Base-by-base conservation (phyloP, 2,888 invertebrate species). In the Iphiclides podalirius region DNA sequence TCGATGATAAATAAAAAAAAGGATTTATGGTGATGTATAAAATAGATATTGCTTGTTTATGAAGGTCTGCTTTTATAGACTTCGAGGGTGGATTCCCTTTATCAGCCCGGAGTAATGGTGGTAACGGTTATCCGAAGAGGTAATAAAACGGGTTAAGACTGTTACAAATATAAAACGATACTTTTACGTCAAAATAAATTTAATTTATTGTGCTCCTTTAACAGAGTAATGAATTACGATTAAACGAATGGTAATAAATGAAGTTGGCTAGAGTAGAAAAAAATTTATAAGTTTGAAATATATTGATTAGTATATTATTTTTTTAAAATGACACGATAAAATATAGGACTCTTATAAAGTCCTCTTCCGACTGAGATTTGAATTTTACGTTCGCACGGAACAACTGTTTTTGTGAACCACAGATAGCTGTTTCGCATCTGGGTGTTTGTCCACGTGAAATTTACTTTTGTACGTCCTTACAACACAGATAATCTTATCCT, bases 11-110 rank as follows among this genome's bases (percentile, higher is more conserved):
- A 48, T 57, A 59, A 68, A 69, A 66, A 20, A 69, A 66, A 15
- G 15, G 2, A 35, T 45, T 50, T 50, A 45, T 40, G 39, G 17
- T 37, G 37, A 37, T 34, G 43, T 36, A 71, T 69, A 70, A 67
- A 65, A 72, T 63, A 69, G 71, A 78, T 81, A 81, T 79, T 75
- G 72, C 79, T 81, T 83, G 80, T 84, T 85, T 84, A 85, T 80
- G 76, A 72, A 78, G 81, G 81, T 75, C 73, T 75, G 70, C 59
- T 78, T 82, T 82, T 79, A 81, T 79, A 67, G 75, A 61, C 66
- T 70, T 62, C 70, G 69, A 77, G 72, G 70, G 70, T 72, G 67
- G 70, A 70, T 72, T 66, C 70, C 67, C 70, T 79, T 81, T 80
- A 79, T 77, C 72, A 75, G 70, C 71, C 68, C 69, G 73, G 74